A percentile compares a stretch with the other conserved stretches of the same genome.
Evolutionary conservation across 2,797 vertebrate species (phyloP).

Genomic region (Petrocephalus sullivani): DNA sequence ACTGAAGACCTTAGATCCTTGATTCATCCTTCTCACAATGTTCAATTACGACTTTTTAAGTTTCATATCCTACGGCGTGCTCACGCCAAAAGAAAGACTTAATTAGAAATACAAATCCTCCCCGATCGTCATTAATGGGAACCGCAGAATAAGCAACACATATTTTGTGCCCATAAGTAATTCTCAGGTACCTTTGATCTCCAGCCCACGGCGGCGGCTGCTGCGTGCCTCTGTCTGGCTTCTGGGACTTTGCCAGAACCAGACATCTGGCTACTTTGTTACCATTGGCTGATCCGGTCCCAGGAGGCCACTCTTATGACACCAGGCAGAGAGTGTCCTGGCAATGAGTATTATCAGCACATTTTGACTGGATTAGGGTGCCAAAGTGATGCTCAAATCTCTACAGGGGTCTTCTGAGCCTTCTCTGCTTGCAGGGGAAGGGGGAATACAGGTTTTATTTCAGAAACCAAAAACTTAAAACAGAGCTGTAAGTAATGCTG

Average conservation of each 20-base stretch:
- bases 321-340: conserved; percentile 93
- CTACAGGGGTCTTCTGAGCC: conserved; percentile 69
- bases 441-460: neutral
- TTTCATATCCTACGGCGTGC: conserved; percentile 66
- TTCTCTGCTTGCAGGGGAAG: conserved; percentile 45
- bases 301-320: conserved; percentile 86
- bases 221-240: conserved; percentile 85
- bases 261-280: conserved; percentile 99
- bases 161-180: conserved; percentile 97
- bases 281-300: conserved; percentile 98
- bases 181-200: conserved; percentile 99
- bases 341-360: conserved; percentile 91
- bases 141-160: conserved; percentile 85
- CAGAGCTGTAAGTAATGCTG: conserved; percentile 20
- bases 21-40: neutral
- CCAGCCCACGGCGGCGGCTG: conserved; percentile 83
- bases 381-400: conserved; percentile 85
- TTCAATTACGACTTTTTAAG: conserved; percentile 27
- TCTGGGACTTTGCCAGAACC: conserved; percentile 89
- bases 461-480: conserved; percentile 41
- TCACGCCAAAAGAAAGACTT: conserved; percentile 86
- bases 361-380: conserved; percentile 83
- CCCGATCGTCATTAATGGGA: conserved; percentile 97
- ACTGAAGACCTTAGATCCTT: conserved; percentile 36
- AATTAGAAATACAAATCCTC: conserved; percentile 99